Base-by-base conservation (phyloP, 2,888 invertebrate genomes). In the Aleiodes leptofemur region DNA sequence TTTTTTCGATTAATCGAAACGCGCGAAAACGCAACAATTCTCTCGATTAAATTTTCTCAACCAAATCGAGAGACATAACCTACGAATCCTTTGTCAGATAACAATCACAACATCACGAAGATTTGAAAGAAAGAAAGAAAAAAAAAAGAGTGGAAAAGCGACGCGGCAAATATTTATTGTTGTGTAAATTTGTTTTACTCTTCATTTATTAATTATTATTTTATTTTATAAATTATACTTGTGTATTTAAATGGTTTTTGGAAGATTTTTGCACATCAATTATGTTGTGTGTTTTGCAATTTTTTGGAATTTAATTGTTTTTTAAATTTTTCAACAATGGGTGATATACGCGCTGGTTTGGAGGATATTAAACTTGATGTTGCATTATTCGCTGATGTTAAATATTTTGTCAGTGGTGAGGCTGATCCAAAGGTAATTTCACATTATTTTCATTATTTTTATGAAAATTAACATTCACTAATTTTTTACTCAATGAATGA, bases 401-500 rank as follows among this genome's bases (percentile, higher is more conserved):
- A 95, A 88, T 96, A 94, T 91, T 96, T 94, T 90, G 91, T 95
- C 84, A 95, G 94, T 87, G 96, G 96, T 82, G 94, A 95, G 79
- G 87, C 84, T 68, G 89, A 89, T 81, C 85, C 89, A 48, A 89
- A 89, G 86, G 89, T 89, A 81, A 73, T 66, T 73, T 69, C 14
- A 43, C 8, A 7, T 43, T 9, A 43, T 43, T 8, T 73, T 68
- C 16, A 3, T 34, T 53, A n/a, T 50, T 9, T 38, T 13, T 48
- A 6, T 34, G 5, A 34, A 1, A 0, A 34, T 29, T 38, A 7
- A 5, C 3, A 34, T 5, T 1, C 59, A 34, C 38, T 0, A 7
- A 13, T 50, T 64, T 38, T 51, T 13, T 0, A 16, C 5, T 16
- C 34, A 2, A 23, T 23, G 23, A 23, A 1, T 23, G 23, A 23